Evolutionary conservation across 2,797 vertebrate genomes (phyloP).

Genomic region (Microchirus variegatus): DNA sequence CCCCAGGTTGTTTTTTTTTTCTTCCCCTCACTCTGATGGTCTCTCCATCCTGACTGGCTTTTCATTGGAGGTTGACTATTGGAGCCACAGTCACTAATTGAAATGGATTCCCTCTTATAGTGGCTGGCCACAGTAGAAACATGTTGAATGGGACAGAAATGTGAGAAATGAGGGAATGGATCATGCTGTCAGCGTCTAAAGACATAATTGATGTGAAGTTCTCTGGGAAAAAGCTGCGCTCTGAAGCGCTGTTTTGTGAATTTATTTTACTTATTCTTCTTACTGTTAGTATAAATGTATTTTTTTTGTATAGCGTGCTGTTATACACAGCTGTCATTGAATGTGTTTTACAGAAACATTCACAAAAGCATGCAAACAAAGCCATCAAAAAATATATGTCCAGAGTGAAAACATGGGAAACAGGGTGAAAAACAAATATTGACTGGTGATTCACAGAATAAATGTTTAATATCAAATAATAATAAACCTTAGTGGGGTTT

Average conservation of each 20-base stretch:
- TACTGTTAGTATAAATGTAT: no score
- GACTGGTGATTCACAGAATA: no score
- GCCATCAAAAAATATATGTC: no score
- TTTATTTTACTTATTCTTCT: background rate
- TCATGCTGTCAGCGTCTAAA: conserved; percentile 29
- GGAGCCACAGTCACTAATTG: conserved; percentile 65
- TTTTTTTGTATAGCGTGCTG: no score
- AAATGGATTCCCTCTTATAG: conserved; percentile 65
- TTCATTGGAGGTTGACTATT: conserved; percentile 61
- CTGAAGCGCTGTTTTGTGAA: conserved; percentile 8
- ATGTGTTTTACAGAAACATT: no score
- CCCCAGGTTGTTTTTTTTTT: conserved; percentile 9
- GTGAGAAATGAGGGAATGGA: conserved; percentile 39
- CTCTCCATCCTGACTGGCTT: conserved; percentile 53
- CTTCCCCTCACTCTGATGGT: conserved; percentile 26
- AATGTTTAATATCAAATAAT: no score
- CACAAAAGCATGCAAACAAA: no score
- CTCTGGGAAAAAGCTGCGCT: conserved; percentile 31
- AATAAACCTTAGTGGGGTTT: no score
- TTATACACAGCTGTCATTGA: no score
- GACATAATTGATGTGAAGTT: conserved; percentile 54
- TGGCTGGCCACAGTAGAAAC: conserved; percentile 43
- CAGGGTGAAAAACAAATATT: no score
- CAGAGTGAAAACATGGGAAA: no score
- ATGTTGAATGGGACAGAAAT: conserved; percentile 49